Percentiles rank a stretch among this genome's conserved stretches.
phyloP scores from a whole-genome alignment of 2,113 vertebrate genomes.

The Clarias batrachus region DNA sequence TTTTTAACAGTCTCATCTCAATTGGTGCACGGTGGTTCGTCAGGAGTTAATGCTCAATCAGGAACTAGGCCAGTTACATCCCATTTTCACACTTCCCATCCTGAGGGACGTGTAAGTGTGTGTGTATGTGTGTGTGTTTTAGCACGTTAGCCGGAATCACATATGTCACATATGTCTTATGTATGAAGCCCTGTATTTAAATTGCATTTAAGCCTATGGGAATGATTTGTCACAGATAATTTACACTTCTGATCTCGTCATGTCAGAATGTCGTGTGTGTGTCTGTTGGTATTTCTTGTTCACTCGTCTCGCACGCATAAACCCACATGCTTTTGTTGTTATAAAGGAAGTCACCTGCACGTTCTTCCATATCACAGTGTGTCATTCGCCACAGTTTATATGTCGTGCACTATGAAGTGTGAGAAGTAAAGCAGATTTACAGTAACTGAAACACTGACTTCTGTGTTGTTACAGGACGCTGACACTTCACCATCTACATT shows the following conservation, averaged over 20 bases:
- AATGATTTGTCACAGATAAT: neutral
- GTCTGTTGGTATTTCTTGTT: neutral
- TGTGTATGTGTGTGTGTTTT: neutral
- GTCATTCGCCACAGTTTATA: conserved; percentile 21
- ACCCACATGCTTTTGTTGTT: conserved; percentile 19
- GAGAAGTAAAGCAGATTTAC: conserved; percentile 24
- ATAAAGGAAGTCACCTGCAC: conserved; percentile 33
- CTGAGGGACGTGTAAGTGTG: conserved; percentile 37
- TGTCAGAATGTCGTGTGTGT: neutral
- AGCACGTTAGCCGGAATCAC: neutral
- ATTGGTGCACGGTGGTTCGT: conserved; percentile 24
- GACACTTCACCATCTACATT: conserved; percentile 19
- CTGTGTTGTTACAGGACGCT: conserved; percentile 20
- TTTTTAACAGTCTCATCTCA: conserved; percentile 30
- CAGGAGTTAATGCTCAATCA: conserved; percentile 64
- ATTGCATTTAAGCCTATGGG: neutral
- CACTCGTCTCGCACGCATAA: neutral
- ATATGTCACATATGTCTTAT: neutral
- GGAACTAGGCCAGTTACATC: conserved; percentile 70
- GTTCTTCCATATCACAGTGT: conserved; percentile 30
- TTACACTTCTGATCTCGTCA: neutral
- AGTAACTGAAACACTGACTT: conserved; percentile 35
- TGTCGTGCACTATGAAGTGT: neutral
- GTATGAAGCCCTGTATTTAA: neutral
- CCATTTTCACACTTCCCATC: conserved; percentile 60